Conservation (phyloP, 2,888 invertebrate genomes). For the Lumbricus terrestris region DNA sequence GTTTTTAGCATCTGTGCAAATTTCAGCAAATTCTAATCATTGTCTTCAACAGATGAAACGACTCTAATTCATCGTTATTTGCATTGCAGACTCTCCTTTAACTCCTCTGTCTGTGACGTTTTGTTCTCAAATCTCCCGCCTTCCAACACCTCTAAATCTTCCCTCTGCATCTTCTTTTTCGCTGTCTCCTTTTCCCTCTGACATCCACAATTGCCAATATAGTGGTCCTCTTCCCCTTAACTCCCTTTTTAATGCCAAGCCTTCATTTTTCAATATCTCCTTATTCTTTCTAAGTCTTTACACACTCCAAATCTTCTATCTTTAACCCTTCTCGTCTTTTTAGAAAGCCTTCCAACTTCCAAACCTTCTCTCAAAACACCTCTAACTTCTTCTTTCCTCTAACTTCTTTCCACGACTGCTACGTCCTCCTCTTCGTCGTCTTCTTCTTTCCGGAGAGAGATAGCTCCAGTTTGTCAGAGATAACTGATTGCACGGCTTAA, state of each 20-base stretch:
- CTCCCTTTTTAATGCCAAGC: background rate
- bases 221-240: background rate
- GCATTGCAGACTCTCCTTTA: background rate
- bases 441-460: too few relatives aligned
- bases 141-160: too few relatives aligned
- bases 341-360: too few relatives aligned
- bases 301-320: too few relatives aligned
- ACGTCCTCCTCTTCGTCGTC: background rate
- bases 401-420: background rate
- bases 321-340: too few relatives aligned
- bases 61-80: background rate
- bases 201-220: background rate
- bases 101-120: background rate
- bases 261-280: background rate
- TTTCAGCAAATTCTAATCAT: background rate
- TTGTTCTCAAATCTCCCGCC: background rate
- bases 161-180: too few relatives aligned
- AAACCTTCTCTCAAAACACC: background rate
- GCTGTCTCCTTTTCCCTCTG: background rate
- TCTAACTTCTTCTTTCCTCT: background rate
- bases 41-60: background rate
- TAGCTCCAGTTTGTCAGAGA: background rate
- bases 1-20: background rate
- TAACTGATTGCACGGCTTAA: background rate
- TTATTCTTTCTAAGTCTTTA: background rate